These are phyloP conservation scores for Orycteropus afer DNA, from an alignment of 2,113 vertebrate species.

Conservation along the genomic window DNA sequence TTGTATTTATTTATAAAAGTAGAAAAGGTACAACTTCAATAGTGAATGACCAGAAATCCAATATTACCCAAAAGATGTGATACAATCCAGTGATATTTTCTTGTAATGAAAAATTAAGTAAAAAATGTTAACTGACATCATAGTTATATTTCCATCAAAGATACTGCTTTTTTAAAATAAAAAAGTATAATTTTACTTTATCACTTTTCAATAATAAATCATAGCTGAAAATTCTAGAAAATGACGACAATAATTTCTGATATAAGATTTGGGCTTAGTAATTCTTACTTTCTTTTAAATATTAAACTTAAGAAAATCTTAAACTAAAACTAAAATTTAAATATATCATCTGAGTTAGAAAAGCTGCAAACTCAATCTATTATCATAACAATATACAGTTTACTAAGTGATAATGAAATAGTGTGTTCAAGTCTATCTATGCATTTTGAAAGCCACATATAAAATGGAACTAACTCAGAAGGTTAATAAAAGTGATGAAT, in stretches of 20 bases:
- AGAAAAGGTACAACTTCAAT: background rate
- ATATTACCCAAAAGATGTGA: conserved; percentile 1
- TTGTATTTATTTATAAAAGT: background rate
- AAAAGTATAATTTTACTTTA: conserved; percentile 25
- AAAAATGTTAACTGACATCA: background rate
- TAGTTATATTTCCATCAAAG: conserved; percentile 23
- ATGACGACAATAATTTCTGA: background rate
- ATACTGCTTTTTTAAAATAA: background rate
- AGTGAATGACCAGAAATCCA: conserved; percentile 2
- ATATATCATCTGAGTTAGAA: background rate
- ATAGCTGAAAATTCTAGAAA: conserved; percentile 13
- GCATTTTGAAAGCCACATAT: background rate
- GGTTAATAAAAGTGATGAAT: background rate
- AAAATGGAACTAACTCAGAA: background rate
- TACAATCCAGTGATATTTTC: conserved; percentile 28
- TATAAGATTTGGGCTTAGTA: background rate
- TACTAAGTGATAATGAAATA: conserved; percentile 4
- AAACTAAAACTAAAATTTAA: conserved; percentile 1
- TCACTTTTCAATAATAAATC: conserved; percentile 32
- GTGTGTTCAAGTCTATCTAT: background rate
- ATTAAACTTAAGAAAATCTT: background rate
- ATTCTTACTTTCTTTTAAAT: background rate
- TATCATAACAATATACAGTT: background rate
- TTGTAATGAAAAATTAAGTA: conserved; percentile 35
- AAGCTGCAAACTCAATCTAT: background rate